Conservation (phyloP, 2,113 vertebrate species). For the Columbina picui region DNA sequence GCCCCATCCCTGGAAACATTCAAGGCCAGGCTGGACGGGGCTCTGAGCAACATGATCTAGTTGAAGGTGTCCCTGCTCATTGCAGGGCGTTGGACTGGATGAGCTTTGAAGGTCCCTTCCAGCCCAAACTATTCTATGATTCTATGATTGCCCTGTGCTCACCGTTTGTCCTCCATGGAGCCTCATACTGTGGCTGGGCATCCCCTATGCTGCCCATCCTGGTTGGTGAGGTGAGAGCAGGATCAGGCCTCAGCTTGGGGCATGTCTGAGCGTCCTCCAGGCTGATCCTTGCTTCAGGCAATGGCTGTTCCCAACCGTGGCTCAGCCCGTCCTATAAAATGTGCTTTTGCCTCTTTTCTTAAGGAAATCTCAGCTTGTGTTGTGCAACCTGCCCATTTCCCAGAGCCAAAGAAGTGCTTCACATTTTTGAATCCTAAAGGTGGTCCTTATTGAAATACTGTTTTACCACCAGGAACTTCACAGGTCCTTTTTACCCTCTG, state of each 20-base stretch:
- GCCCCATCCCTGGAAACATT: too few species aligned
- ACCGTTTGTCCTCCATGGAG: neutral
- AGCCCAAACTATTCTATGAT: too few species aligned
- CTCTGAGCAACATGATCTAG: too few species aligned
- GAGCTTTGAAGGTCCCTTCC: too few species aligned
- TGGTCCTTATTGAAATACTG: neutral
- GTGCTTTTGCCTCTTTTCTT: neutral
- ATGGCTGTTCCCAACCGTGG: neutral
- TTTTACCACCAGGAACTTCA: neutral
- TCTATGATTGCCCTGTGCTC: neutral
- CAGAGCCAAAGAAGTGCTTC: neutral
- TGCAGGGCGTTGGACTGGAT: too few species aligned
- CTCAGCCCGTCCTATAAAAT: neutral
- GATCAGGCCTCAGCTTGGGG: neutral
- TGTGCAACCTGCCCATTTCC: neutral
- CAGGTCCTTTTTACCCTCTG: neutral
- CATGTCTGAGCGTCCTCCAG: neutral
- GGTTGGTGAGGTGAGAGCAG: neutral
- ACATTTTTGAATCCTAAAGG: neutral
- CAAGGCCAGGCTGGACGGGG: too few species aligned
- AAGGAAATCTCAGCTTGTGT: neutral
- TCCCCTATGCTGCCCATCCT: neutral
- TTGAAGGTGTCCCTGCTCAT: too few species aligned
- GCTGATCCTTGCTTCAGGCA: neutral
- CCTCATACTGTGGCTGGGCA: fast-evolving